A percentile compares a stretch with the other conserved stretches of the same genome.
Conservation (phyloP, 2,797 vertebrate species). For the Lagodon rhomboides region DNA sequence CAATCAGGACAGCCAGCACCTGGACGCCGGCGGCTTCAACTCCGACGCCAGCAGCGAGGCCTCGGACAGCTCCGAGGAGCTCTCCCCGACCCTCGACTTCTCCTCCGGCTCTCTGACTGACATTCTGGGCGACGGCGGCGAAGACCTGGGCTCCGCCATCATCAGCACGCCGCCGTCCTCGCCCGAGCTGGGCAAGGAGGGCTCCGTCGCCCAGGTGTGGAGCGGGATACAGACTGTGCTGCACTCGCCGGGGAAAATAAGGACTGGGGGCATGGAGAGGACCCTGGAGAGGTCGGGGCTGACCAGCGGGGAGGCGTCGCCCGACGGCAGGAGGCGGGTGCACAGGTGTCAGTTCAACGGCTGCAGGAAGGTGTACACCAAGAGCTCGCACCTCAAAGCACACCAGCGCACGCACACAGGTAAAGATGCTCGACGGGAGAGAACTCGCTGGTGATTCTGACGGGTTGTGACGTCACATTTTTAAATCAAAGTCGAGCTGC, state of each 20-base stretch:
- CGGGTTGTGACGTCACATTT: background rate
- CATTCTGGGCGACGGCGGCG: constrained; percentile 87
- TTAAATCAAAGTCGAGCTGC: background rate
- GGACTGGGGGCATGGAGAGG: constrained; percentile 86
- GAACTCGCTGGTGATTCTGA: no score
- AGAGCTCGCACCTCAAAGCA: constrained; percentile 99
- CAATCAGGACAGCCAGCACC: constrained; percentile 72
- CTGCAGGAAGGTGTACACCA: constrained; percentile 99
- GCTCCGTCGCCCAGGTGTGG: constrained; percentile 86
- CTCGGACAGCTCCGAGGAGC: constrained; percentile 95
- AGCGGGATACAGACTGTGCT: constrained; percentile 87
- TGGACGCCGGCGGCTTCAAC: constrained; percentile 74
- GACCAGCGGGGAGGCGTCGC: constrained; percentile 89
- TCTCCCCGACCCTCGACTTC: constrained; percentile 92
- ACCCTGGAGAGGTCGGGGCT: constrained; percentile 86
- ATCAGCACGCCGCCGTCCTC: constrained; percentile 92
- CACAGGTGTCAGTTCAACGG: constrained; percentile 97
- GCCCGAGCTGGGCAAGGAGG: constrained; percentile 91
- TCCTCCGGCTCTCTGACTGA: constrained; percentile 89
- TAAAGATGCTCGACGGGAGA: constrained; percentile 49
- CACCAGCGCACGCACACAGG: constrained; percentile 99
- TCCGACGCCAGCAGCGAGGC: constrained; percentile 93
- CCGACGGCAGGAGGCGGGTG: constrained; percentile 92
- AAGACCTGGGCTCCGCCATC: constrained; percentile 89
- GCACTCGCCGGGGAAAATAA: constrained; percentile 90